These are phyloP conservation scores for Parasteatoda lunata DNA, from an alignment of 2,888 invertebrate genomes.

Conservation along the genomic window DNA sequence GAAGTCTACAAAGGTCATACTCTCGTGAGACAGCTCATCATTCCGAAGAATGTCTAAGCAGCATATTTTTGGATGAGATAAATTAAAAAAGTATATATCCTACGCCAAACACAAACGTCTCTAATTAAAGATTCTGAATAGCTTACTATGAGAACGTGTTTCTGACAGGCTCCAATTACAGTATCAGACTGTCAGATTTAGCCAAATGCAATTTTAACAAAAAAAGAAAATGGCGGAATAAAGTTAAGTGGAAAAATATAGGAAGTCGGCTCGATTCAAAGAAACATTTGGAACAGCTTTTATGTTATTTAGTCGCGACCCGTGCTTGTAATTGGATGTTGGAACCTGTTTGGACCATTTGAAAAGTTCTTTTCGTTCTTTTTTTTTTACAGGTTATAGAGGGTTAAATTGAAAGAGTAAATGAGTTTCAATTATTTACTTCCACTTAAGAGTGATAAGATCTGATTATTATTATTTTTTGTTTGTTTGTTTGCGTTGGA, in stretches of 20 bases:
- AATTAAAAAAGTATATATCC: not conserved
- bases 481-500: not conserved
- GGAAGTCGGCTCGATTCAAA: slow-evolving; percentile 40
- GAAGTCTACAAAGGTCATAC: too few species aligned
- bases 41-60: too few species aligned
- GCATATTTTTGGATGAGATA: too few species aligned
- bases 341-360: slow-evolving; percentile 35
- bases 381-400: slow-evolving; percentile 25
- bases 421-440: not conserved
- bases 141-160: slow-evolving; percentile 21
- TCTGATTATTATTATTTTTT: not conserved
- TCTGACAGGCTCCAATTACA: slow-evolving; percentile 54
- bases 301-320: slow-evolving; percentile 36
- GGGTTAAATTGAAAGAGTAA: slow-evolving; percentile 26
- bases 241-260: not conserved
- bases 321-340: slow-evolving; percentile 34
- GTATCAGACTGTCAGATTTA: slow-evolving; percentile 37
- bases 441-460: not conserved
- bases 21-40: too few species aligned
- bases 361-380: slow-evolving; percentile 3
- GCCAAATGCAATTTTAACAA: not conserved
- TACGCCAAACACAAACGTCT: not conserved
- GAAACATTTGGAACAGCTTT: slow-evolving; percentile 46
- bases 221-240: not conserved
- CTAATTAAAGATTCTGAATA: slow-evolving; percentile 49